These are phyloP conservation scores for Bombylius major DNA, from an alignment of 2,888 invertebrate genomes.

Conservation along the genomic window DNA sequence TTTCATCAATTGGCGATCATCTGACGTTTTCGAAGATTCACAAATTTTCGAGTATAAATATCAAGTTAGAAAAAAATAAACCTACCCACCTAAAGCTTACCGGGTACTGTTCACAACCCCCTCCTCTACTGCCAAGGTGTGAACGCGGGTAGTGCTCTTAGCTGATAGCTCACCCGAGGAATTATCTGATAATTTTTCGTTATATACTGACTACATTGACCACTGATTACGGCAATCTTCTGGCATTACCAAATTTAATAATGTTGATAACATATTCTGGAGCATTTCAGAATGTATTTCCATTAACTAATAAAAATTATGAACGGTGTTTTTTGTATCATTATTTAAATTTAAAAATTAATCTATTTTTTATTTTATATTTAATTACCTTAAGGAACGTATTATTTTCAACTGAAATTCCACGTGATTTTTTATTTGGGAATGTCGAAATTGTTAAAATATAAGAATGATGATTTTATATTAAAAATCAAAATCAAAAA, in stretches of 20 bases:
- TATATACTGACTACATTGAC: too few relatives aligned
- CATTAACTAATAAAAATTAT: slow-evolving; percentile 39
- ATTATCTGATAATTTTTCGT: too few relatives aligned
- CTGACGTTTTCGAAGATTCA: too few relatives aligned
- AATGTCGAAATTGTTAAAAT: slow-evolving; percentile 40
- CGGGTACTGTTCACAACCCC: too few relatives aligned
- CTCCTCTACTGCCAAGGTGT: too few relatives aligned
- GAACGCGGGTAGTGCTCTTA: too few relatives aligned
- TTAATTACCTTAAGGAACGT: slow-evolving; percentile 60
- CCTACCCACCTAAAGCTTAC: too few relatives aligned
- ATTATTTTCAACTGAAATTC: slow-evolving; percentile 46
- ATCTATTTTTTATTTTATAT: not conserved
- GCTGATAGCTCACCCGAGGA: too few relatives aligned
- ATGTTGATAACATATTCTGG: slow-evolving; percentile 86
- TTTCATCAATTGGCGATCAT: too few relatives aligned
- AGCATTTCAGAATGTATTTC: slow-evolving; percentile 91
- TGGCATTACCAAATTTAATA: slow-evolving; percentile 94
- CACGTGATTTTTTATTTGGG: slow-evolving; percentile 51
- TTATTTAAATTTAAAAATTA: not conserved
- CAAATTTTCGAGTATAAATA: too few relatives aligned
- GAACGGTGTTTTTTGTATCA: not conserved
- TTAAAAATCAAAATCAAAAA: too few relatives aligned
- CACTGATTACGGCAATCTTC: slow-evolving; percentile 99
- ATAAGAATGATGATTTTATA: not conserved
- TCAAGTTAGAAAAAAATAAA: too few relatives aligned